phyloP scores from a whole-genome alignment of 1,140 invertebrate genomes.

The Drosophila prosaltans region DNA sequence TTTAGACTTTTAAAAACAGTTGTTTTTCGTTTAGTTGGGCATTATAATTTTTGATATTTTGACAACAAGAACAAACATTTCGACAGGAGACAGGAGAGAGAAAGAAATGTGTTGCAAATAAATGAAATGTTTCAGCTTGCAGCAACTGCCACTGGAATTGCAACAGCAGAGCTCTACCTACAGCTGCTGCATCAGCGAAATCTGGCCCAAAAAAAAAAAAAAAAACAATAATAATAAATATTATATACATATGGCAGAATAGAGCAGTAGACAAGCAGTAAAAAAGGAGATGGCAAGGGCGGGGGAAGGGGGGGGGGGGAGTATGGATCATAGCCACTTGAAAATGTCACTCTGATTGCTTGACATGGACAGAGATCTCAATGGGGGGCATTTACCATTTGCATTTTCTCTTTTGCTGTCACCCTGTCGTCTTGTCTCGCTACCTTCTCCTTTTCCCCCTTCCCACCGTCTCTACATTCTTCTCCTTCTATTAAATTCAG shows the following conservation, averaged over 20 bases:
- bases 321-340: conserved; percentile 36
- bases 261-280: neutral
- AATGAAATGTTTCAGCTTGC: conserved; percentile 12
- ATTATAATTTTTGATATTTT: no score
- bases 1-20: no score
- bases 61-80: no score
- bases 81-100: no score
- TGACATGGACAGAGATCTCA: conserved; percentile 12
- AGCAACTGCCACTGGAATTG: conserved; percentile 8
- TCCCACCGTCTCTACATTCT: neutral
- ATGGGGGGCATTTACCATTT: conserved; percentile 8
- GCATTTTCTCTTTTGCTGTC: conserved; percentile 7
- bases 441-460: neutral
- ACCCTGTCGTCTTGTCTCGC: conserved; percentile 2
- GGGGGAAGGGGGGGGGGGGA: neutral
- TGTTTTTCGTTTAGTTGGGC: no score
- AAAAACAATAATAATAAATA: conserved; percentile 25
- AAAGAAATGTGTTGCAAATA: no score
- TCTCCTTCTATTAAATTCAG: neutral
- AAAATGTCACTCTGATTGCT: conserved; percentile 45
- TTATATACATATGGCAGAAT: neutral
- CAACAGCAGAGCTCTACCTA: neutral
- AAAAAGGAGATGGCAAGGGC: neutral
- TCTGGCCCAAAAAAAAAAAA: conserved; percentile 23
- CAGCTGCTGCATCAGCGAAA: conserved; percentile 38